Evolutionary conservation across 2,797 vertebrate genomes (phyloP), one percentile per base, ranked within the genome.

Genomic region (Acanthurus tractus): DNA sequence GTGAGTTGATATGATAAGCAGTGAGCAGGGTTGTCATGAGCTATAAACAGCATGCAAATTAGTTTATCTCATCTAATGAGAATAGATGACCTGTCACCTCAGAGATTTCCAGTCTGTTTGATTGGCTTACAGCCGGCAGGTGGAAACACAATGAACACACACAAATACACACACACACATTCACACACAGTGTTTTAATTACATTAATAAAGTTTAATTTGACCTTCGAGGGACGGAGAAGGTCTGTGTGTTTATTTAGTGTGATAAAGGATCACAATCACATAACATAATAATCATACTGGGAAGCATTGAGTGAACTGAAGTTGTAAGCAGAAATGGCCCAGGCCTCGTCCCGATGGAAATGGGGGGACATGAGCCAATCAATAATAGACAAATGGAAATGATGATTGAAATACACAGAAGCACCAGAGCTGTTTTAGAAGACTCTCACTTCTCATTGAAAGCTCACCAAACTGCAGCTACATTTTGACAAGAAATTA

Each of bases 11-110:
- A 22, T 57, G 64, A 70, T 45, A 45, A 73, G 46, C 38, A 10
- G 59, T 45, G 54, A 75, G 63, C 8, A 23, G 55, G 50, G 29
- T n/a, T 78, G 49, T 76, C 64, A 63, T 81, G 45, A 88, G 59
- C 86, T 88, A 84, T 86, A 86, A 87, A 84, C 68, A 82, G 67
- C 63, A 79, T 81, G 46, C 59, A 82, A 74, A 92, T 90, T 50
- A 76, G 71, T 84, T 92, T 83, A 88, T 86, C 73, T 66, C 17
- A 2, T 46, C 70, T 85, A 88, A 90, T 89, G 78, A 90, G 73
- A 79, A 86, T 80, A 68, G 67, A 88, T 90, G 85, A 83, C 55
- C 80, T 20, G 52, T 71, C 58, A 73, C 62, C 79, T 67, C 63
- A 0, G 45, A 81, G 61, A 85, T 82, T 77, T 86, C 56, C 63